Evolutionary conservation across 2,797 vertebrate genomes (phyloP), one percentile per base, ranked within the genome.

Genomic region (Gorsachius magnificus): DNA sequence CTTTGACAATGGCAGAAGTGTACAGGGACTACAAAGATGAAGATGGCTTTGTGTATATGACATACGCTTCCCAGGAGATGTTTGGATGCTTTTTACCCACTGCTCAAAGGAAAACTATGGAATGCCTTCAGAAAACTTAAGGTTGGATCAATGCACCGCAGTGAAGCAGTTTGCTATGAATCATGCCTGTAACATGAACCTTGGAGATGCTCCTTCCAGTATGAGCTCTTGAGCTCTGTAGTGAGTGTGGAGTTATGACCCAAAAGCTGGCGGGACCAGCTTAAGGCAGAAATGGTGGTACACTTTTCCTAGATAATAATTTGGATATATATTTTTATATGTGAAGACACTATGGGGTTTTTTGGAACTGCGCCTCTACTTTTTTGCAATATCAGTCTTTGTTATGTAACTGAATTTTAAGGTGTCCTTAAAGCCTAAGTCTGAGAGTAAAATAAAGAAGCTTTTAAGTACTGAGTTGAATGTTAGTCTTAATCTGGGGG

Each of bases 11-110:
- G 98, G 98, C 99, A 8, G 99, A 99, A 98, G 98, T 99, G 33
- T 99, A 99, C 97, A 98, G 97, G 61, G 98, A 99, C 94, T 98
- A 99, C 95, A 98, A 98, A 97, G 99, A 99, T 33, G 98, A 99
- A 93, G 99, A 99, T 74, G 99, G 99, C 71, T 99, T 99, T 97
- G 98, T 99, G 35, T 99, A 99, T 87, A 98, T 99, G 99, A 99
- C 99, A 9, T 99, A 99, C 51, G 98, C 99, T 75, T 99, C 99
- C 15, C 99, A 99, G 95, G 99, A 99, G 97, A 99, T 99, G 98
- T 99, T 99, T 57, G 99, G 99, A 79, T 95, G 89, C 66, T 16
- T 70, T 45, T 57, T 83, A 68, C 45, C 84, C 16, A 10, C 48
- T 83, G 51, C 46, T 51, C 57, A 80, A 69, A 48, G 36, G 50